phyloP scores from a whole-genome alignment of 2,888 invertebrate genomes.

The Chaetoderma sp. region DNA sequence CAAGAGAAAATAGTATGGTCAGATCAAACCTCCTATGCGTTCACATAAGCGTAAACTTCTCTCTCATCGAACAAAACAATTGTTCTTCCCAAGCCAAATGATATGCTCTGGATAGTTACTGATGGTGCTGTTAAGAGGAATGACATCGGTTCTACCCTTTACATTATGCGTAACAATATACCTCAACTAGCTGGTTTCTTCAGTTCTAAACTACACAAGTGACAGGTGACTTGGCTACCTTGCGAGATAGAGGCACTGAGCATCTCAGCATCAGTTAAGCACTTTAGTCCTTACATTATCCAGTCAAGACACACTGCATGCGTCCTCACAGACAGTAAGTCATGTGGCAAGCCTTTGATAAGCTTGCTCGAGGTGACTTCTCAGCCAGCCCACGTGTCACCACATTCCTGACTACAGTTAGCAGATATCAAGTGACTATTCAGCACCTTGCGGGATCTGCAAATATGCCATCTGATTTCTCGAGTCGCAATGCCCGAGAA shows the following conservation, averaged over 20 bases:
- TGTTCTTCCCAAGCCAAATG: slow-evolving; percentile 12
- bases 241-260: slow-evolving; percentile 44
- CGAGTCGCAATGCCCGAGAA: slow-evolving; percentile 33
- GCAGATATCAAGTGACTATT: slow-evolving; percentile 17
- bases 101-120: slow-evolving; percentile 25
- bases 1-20: slow-evolving; percentile 32
- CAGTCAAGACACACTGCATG: slow-evolving; percentile 33
- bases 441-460: slow-evolving; percentile 25
- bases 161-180: slow-evolving; percentile 10
- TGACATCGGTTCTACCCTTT: slow-evolving; percentile 28
- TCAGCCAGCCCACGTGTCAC: slow-evolving; percentile 35
- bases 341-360: slow-evolving; percentile 42
- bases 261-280: slow-evolving; percentile 37
- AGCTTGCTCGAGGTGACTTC: slow-evolving; percentile 39
- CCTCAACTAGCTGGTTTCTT: slow-evolving; percentile 25
- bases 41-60: slow-evolving; percentile 18
- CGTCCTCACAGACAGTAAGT: slow-evolving; percentile 39
- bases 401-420: slow-evolving; percentile 35
- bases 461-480: slow-evolving; percentile 37
- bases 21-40: slow-evolving; percentile 19
- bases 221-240: slow-evolving; percentile 40
- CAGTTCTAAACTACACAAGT: slow-evolving; percentile 18
- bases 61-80: slow-evolving; percentile 15
- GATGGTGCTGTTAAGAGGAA: slow-evolving; percentile 12
- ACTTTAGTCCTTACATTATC: slow-evolving; percentile 43